Evolutionary conservation across 2,797 vertebrate species (phyloP).

Genomic region (Lophius americanus): DNA sequence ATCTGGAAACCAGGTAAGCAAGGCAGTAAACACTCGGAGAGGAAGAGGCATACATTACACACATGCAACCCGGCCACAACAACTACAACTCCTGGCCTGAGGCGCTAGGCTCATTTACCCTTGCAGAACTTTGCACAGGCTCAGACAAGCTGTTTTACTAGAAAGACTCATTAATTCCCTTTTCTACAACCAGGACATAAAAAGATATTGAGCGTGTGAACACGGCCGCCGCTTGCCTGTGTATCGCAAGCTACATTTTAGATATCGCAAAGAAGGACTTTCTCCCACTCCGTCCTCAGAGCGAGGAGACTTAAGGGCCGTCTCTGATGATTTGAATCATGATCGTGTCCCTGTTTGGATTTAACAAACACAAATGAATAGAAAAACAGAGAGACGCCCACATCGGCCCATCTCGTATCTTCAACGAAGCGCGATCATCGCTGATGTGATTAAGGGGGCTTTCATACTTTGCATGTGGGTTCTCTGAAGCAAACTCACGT

Average conservation of each 20-base stretch:
- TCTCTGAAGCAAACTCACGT: no score
- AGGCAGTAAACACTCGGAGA: slow-evolving; percentile 67
- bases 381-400: slow-evolving; percentile 21
- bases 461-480: no score
- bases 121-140: slow-evolving; percentile 45
- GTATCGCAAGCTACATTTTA: slow-evolving; percentile 5
- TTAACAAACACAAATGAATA: slow-evolving; percentile 4
- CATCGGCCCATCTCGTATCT: slow-evolving; percentile 12
- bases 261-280: slow-evolving; percentile 25
- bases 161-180: slow-evolving; percentile 59
- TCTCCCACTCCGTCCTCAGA: background rate
- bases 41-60: slow-evolving; percentile 46
- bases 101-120: slow-evolving; percentile 56
- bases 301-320: slow-evolving; percentile 10
- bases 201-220: slow-evolving; percentile 51
- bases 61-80: slow-evolving; percentile 38
- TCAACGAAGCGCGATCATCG: background rate
- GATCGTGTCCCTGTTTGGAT: slow-evolving; percentile 8
- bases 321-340: background rate
- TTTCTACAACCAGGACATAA: slow-evolving; percentile 42
- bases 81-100: slow-evolving; percentile 48
- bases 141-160: slow-evolving; percentile 48
- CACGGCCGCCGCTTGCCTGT: slow-evolving; percentile 18
- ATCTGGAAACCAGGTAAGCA: slow-evolving; percentile 61
- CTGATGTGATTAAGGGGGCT: slow-evolving; percentile 17